Evolutionary conservation across 2,888 invertebrate genomes (phyloP).

Genomic region (Lathronympha strigana): DNA sequence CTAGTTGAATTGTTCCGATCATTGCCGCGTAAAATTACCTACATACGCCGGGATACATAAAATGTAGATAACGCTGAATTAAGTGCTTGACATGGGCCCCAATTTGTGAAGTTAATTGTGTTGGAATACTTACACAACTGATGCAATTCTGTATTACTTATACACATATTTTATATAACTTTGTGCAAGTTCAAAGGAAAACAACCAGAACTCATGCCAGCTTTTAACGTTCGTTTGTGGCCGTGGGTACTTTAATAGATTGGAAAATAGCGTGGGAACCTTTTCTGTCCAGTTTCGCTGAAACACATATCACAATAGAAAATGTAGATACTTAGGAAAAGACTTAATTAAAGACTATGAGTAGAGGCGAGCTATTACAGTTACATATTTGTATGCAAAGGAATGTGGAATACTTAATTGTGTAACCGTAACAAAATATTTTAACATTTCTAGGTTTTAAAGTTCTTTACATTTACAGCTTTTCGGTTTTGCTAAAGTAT

Average conservation of each 20-base stretch:
- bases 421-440: no score
- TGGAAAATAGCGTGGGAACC: constrained; percentile 42
- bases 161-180: not conserved
- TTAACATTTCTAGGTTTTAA: no score
- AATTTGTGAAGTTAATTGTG: constrained; percentile 16
- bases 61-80: constrained; percentile 24
- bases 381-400: no score
- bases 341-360: constrained; percentile 2
- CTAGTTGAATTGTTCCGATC: constrained; percentile 79
- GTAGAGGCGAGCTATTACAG: not conserved
- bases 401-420: no score
- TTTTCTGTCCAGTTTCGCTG: constrained; percentile 32
- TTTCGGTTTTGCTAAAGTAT: no score
- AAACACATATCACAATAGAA: constrained; percentile 30
- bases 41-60: constrained; percentile 50
- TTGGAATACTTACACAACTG: constrained; percentile 2
- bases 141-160: not conserved
- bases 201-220: constrained; percentile 9
- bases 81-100: constrained; percentile 11
- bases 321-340: constrained; percentile 2
- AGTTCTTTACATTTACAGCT: no score
- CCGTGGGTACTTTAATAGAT: constrained; percentile 37
- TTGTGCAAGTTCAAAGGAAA: constrained; percentile 9
- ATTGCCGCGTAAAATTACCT: constrained; percentile 77
- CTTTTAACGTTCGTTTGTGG: constrained; percentile 20